These are phyloP conservation scores for Archaeoteleia sp. DNA, from an alignment of 2,888 invertebrate genomes.

Conservation along the genomic window DNA sequence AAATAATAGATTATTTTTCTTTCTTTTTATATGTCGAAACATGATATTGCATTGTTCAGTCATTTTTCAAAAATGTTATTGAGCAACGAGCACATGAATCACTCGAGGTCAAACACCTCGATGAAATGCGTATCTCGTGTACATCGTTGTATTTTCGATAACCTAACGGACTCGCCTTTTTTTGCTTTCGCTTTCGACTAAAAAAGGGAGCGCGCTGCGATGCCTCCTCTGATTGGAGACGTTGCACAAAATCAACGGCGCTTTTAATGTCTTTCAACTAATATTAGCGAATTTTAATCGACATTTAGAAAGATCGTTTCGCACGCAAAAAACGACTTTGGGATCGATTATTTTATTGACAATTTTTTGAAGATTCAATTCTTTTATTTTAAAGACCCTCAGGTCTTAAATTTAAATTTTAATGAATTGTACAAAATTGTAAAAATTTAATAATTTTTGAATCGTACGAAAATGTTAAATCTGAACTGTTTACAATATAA, in stretches of 20 bases:
- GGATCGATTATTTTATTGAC: constrained; percentile 14
- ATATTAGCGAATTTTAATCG: too few species aligned
- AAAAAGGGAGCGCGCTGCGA: constrained; percentile 20
- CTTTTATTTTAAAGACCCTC: too few species aligned
- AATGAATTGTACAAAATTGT: too few species aligned
- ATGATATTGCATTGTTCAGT: too few species aligned
- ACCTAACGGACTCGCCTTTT: constrained; percentile 36
- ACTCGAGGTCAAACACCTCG: constrained; percentile 37
- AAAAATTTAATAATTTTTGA: too few species aligned
- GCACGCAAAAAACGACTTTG: neutral
- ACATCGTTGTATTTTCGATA: constrained; percentile 38
- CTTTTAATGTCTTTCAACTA: constrained; percentile 3
- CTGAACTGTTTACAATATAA: too few species aligned
- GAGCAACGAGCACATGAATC: constrained; percentile 25
- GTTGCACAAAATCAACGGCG: constrained; percentile 7
- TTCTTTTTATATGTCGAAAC: constrained; percentile 6
- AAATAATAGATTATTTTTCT: neutral
- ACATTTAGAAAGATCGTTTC: neutral
- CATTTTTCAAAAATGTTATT: constrained; percentile 24
- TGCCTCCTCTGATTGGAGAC: neutral
- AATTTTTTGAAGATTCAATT: too few species aligned
- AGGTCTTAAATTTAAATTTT: too few species aligned
- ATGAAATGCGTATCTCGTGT: constrained; percentile 20
- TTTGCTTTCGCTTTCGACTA: constrained; percentile 45
- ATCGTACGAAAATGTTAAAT: too few species aligned